phyloP scores from a whole-genome alignment of 2,797 vertebrate genomes.

The Babyrousa celebensis region DNA sequence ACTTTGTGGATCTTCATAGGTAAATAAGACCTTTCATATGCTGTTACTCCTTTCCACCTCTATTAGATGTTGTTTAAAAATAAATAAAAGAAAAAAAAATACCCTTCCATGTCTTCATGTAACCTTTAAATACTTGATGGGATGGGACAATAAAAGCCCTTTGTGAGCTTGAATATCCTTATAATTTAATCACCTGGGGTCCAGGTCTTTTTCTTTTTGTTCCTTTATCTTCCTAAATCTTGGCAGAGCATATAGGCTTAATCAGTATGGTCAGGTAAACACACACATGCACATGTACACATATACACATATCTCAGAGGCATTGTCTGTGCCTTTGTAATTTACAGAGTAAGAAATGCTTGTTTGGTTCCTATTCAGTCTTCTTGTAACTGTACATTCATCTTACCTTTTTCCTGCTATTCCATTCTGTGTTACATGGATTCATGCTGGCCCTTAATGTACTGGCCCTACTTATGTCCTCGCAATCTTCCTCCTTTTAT shows the following conservation, averaged over 20 bases:
- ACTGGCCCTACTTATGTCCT: neutral
- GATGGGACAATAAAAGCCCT: neutral
- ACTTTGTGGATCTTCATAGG: neutral
- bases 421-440: neutral
- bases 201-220: neutral
- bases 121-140: constrained; percentile 10
- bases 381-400: neutral
- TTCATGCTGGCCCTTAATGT: neutral
- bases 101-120: neutral
- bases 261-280: neutral
- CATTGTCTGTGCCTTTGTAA: neutral
- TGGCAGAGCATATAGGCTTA: neutral
- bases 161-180: neutral
- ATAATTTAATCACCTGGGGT: neutral
- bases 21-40: neutral
- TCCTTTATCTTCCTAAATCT: neutral
- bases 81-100: neutral
- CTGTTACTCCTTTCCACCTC: neutral
- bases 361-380: neutral
- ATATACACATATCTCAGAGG: neutral
- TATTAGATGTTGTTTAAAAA: constrained; percentile 10
- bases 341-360: neutral
- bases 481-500: neutral
- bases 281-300: neutral
- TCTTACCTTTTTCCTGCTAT: neutral